Base-by-base conservation (phyloP, 2,113 vertebrate species). In the Ascaphus truei region DNA sequence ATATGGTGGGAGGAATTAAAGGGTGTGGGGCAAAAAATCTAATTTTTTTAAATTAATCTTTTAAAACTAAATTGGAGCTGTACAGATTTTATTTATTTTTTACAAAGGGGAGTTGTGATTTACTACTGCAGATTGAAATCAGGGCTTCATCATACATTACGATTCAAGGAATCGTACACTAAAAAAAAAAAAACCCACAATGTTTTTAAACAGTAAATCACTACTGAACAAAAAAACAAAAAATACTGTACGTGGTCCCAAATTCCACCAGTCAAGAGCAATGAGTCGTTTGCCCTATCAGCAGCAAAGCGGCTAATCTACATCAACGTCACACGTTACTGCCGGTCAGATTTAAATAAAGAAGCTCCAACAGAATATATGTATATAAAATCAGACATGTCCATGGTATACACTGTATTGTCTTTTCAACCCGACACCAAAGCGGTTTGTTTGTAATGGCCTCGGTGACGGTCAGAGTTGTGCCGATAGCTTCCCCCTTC, bases 41-140 rank as follows among this genome's bases (percentile, higher is more conserved):
- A 11, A n/a, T n/a, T n/a, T 47, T 20, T 2, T 9, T 3, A 6
- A 6, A 22, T 47, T 10, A 47, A 47, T 22, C 2, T 12, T 3
- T 9, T 55, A 43, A 43, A 55, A 43, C 51, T 8, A 7, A 66
- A 55, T 30, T 27, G 30, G 20, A 6, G n/a, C 56, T 71, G 56
- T 71, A 60, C 67, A 71, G 10, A 18, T 50, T 39, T 31, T 57
- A 43, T n/a, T n/a, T n/a, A n/a, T n/a, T n/a, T n/a, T n/a, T n/a
- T n/a, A 59, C 23, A 25, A 69, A 26, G 33, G 36, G 61, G 45
- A 52, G 57, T 25, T 3, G 18, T 37, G 5, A 9, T n/a, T 61
- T 71, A 18, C 18, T 52, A 43, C 67, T 41, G 8, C 11, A 26
- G 16, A 50, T 47, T 18, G 25, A 36, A 52, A 51, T 71, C 52